Percentiles rank a stretch among this genome's conserved stretches.
Evolutionary conservation across 2,113 vertebrate genomes (phyloP).

Genomic region (Edolisoma coerulescens): DNA sequence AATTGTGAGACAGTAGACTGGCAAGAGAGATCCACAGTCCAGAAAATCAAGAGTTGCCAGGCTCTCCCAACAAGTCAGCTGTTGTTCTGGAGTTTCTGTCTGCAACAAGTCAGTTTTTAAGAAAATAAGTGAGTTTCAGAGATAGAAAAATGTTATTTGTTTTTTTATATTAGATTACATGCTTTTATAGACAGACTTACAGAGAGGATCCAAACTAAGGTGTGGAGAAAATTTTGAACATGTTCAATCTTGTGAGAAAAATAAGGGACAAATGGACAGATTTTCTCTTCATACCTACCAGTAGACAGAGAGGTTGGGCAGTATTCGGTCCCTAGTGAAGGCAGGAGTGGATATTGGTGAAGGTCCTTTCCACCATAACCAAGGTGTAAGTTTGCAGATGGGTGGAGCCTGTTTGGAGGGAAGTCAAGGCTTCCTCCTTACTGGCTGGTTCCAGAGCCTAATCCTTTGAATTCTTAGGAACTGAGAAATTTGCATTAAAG

Average conservation of each 20-base stretch:
- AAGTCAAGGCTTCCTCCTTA: neutral
- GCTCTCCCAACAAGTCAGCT: neutral
- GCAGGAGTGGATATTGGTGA: neutral
- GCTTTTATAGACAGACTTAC: neutral
- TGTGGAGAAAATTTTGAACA: neutral
- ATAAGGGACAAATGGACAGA: neutral
- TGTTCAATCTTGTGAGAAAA: neutral
- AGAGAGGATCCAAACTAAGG: neutral
- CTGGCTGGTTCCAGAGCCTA: neutral
- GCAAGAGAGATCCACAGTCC: neutral
- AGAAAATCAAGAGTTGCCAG: neutral
- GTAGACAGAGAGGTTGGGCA: neutral
- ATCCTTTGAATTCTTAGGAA: neutral
- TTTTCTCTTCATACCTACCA: neutral
- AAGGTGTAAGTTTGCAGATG: neutral
- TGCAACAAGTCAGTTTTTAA: neutral
- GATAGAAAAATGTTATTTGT: neutral
- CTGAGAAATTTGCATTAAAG: neutral
- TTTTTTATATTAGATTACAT: neutral
- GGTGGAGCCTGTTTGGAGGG: neutral
- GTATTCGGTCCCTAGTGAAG: neutral
- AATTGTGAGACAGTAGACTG: neutral
- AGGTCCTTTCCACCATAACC: neutral
- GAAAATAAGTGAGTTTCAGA: neutral
- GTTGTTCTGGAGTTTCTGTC: neutral